Evolutionary conservation across 1,140 invertebrate species (phyloP), one percentile per base, ranked within the genome.

Genomic region (Bombus fervidus): DNA sequence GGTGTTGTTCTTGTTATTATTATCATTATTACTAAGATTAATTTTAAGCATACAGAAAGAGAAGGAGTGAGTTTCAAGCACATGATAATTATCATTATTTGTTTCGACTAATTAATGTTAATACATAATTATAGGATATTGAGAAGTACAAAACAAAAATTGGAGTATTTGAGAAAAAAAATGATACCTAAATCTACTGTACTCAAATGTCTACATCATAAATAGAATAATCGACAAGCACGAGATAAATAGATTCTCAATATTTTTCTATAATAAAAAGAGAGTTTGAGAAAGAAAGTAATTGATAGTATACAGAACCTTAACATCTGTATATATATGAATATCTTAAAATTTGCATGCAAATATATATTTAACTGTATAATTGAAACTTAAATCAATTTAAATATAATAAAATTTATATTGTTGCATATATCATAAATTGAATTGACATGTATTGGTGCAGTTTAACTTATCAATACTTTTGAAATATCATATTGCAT

Each of bases 61-160:
- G 95, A 95, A 95, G 94, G 95, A 95, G 94, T 94, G 93, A 95
- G 93, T 95, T 94, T 94, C 94, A 95, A 95, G 94, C 93, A 95
- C 92, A 92, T 89, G 93, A 91, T 93, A 94, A 92, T 93, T 93
- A 72, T 92, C 86, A 93, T 92, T 92, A 91, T 89, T 91, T 69
- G 77, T 92, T 43, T 84, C 66, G 43, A 78, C 72, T 90, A 72
- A 88, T 89, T 68, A 81, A 85, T 87, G 69, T 90, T 71, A 84
- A 72, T 69, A 87, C 15, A 84, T 64, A 83, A 79, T 87, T 39
- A 41, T 85, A 85, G 74, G 47, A 86, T 87, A 78, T 86, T 47
- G 53, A 72, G 22, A 75, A 34, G 43, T 69, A 83, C 22, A 31
- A 57, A 81, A 81, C 4, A 74, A 64, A 81, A 85, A 74, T 66